phyloP scores from a whole-genome alignment of 2,797 vertebrate genomes.

The Neoniphon sammara region DNA sequence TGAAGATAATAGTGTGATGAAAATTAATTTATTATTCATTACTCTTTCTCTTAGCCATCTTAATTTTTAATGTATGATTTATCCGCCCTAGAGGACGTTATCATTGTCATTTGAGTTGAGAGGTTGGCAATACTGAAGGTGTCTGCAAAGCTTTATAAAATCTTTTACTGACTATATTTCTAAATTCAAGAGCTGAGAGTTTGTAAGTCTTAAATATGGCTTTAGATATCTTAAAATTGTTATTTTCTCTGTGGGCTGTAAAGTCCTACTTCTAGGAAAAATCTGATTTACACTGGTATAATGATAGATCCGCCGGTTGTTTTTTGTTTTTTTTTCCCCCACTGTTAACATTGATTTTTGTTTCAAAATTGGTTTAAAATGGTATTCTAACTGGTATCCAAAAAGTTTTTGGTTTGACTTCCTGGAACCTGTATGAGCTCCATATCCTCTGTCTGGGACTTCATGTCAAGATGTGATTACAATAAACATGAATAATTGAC shows the following conservation, averaged over 20 bases:
- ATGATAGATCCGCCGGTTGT: not conserved
- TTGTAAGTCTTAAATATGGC: too few species aligned
- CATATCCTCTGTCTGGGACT: slow-evolving; percentile 14
- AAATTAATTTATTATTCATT: slow-evolving; percentile 43
- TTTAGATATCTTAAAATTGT: not conserved
- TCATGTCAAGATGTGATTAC: slow-evolving; percentile 58
- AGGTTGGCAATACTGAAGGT: slow-evolving; percentile 1
- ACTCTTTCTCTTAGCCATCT: too few species aligned
- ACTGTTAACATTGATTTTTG: not conserved
- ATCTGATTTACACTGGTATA: not conserved
- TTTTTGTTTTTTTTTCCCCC: not conserved
- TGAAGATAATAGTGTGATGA: slow-evolving; percentile 30
- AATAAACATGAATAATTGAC: slow-evolving; percentile 70
- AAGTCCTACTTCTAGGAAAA: too few species aligned
- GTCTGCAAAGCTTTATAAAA: not conserved
- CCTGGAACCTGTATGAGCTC: slow-evolving; percentile 8
- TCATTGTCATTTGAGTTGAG: slow-evolving; percentile 9
- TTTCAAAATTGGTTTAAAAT: not conserved
- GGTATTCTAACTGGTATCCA: not conserved
- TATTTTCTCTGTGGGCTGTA: not conserved
- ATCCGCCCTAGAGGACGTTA: slow-evolving; percentile 9
- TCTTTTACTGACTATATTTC: not conserved
- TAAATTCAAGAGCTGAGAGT: not conserved
- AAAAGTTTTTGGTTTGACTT: slow-evolving; percentile 12
- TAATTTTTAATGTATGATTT: slow-evolving; percentile 30